Conservation (phyloP, 35 echinoderm and acorn worm species). For the Amphiura filiformis region DNA sequence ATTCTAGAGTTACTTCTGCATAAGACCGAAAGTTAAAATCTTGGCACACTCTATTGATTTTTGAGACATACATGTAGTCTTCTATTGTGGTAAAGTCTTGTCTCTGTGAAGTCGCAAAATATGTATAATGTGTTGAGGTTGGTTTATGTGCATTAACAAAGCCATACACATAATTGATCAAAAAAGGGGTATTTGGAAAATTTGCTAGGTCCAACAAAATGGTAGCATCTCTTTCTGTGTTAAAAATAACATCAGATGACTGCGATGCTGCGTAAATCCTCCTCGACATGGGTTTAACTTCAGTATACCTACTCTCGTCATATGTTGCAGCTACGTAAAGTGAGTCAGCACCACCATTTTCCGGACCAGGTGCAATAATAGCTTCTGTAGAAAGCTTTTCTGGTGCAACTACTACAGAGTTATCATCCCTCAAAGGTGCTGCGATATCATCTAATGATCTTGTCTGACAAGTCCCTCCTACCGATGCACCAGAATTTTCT, state of each 20-base stretch:
- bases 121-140: not conserved
- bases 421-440: not conserved
- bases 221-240: too few relatives aligned
- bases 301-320: not conserved
- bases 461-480: not conserved
- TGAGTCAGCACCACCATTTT: not conserved
- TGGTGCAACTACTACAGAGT: not conserved
- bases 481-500: not conserved
- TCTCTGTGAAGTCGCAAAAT: not conserved
- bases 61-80: not conserved
- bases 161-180: not conserved
- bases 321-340: not conserved
- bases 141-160: not conserved
- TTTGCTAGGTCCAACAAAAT: not conserved
- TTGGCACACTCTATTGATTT: constrained; percentile 21
- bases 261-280: not conserved
- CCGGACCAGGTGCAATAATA: constrained; percentile 2
- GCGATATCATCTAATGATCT: not conserved
- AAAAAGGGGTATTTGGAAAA: not conserved
- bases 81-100: not conserved
- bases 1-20: not conserved
- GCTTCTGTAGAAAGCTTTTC: not conserved
- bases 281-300: not conserved
- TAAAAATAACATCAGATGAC: not conserved
- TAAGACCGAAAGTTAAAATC: not conserved